Conservation (phyloP, 2,888 invertebrate species). For the Athripsodes cinereus region DNA sequence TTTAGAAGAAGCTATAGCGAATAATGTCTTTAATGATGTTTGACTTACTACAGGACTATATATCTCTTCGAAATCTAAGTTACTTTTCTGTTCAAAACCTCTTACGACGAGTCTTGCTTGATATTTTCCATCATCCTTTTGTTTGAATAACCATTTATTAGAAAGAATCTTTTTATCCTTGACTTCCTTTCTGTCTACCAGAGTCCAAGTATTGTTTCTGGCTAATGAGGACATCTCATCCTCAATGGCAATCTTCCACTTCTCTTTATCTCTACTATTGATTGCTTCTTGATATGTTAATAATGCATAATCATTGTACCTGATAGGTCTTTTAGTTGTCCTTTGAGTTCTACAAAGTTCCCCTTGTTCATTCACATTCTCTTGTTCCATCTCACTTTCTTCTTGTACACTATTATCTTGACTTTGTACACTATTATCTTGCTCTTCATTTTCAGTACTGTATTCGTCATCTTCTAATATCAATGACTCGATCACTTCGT, state of each 20-base stretch:
- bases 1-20: neutral
- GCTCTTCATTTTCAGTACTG: neutral
- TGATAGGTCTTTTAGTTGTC: neutral
- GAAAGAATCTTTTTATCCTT: neutral
- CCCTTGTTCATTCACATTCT: neutral
- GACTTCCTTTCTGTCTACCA: neutral
- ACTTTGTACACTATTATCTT: neutral
- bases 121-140: slow-evolving; percentile 1
- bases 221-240: neutral
- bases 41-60: neutral
- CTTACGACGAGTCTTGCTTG: neutral
- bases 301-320: neutral
- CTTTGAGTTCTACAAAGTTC: neutral
- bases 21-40: neutral
- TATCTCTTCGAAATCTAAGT: neutral
- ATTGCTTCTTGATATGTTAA: slow-evolving; percentile 4
- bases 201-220: neutral
- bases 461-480: neutral
- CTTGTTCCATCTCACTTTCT: neutral
- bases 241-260: neutral
- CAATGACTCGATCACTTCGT: neutral
- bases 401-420: neutral
- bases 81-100: neutral
- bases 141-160: neutral
- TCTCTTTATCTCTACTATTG: neutral